phyloP scores from a whole-genome alignment of 2,797 vertebrate species.

The Sebastes taczanowskii region DNA sequence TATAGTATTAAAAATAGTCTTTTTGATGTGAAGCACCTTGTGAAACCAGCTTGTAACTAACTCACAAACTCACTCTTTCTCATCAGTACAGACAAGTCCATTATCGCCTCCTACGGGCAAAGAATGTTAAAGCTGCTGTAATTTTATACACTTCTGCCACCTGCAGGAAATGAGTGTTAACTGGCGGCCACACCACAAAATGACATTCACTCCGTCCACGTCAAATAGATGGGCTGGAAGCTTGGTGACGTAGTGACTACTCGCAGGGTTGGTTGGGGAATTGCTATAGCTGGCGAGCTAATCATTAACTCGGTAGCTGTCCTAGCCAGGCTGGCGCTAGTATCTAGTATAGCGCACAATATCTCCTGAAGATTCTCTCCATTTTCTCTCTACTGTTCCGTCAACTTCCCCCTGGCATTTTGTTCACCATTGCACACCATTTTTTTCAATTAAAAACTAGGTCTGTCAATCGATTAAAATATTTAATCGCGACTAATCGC shows the following conservation, averaged over 20 bases:
- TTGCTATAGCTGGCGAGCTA: not conserved
- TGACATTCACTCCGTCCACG: not conserved
- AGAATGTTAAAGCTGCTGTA: not conserved
- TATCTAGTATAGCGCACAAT: not conserved
- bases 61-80: not conserved
- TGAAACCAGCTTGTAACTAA: not conserved
- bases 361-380: not conserved
- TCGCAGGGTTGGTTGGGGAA: not conserved
- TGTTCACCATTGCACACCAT: not conserved
- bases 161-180: not conserved
- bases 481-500: no score
- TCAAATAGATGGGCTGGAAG: not conserved
- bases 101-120: not conserved
- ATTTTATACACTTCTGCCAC: not conserved
- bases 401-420: not conserved
- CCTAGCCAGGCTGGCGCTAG: not conserved
- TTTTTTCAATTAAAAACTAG: no score
- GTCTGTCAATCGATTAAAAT: no score
- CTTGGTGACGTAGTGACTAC: not conserved
- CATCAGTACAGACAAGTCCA: not conserved
- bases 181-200: not conserved
- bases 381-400: not conserved
- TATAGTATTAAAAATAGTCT: not conserved
- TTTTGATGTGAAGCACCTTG: conserved; percentile 12
- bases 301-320: not conserved